Conservation (phyloP, 2,888 invertebrate species). For the Corbicula japonica region DNA sequence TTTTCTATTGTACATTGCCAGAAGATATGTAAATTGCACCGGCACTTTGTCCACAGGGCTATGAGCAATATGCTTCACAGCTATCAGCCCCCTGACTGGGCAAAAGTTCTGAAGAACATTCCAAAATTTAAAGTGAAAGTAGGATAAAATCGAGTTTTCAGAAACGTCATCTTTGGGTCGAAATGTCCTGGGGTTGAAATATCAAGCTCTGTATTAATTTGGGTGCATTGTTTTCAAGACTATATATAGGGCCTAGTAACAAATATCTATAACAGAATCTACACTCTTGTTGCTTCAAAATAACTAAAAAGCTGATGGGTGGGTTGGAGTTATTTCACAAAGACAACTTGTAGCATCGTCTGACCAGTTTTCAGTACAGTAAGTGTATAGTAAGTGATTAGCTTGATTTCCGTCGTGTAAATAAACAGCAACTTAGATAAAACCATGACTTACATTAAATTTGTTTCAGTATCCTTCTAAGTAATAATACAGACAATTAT, state of each 20-base stretch:
- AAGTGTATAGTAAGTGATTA: no score
- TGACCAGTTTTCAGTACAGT: no score
- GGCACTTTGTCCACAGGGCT: no score
- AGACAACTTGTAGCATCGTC: no score
- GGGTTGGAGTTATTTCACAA: no score
- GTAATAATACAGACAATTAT: no score
- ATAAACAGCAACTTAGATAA: no score
- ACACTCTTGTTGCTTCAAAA: background rate
- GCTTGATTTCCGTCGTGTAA: no score
- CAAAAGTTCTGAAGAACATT: conserved; percentile 39
- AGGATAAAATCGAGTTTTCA: no score
- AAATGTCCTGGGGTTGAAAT: background rate
- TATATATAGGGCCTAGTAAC: background rate
- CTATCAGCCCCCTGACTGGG: conserved; percentile 49
- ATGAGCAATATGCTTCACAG: background rate
- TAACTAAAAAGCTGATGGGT: no score
- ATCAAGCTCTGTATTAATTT: background rate
- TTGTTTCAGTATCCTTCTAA: no score
- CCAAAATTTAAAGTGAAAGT: conserved; percentile 56
- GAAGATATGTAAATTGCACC: background rate
- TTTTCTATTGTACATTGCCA: background rate
- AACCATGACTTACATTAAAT: no score
- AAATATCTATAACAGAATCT: background rate
- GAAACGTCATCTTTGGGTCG: background rate
- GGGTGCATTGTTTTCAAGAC: background rate